Evolutionary conservation across 2,797 vertebrate species (phyloP), one percentile per base, ranked within the genome.

Genomic region (Echiichthys vipera): DNA sequence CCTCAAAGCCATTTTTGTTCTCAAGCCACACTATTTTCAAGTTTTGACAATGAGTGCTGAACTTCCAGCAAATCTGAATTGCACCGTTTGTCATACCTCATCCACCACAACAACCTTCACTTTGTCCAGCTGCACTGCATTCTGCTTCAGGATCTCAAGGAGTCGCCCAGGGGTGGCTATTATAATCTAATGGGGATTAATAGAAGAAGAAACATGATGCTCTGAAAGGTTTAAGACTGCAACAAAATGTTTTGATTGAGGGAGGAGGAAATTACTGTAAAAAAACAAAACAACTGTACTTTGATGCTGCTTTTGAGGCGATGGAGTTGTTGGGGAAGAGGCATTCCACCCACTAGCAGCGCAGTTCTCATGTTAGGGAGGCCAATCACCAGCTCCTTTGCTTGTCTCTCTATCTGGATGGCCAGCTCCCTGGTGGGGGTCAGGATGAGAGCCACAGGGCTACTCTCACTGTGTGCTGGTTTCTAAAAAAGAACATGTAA

Each of bases 111-210:
- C 91, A 50, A 95, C 88, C 84, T 92, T 97, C 74, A 98, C 90
- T 53, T 80, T 74, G 59, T 84, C 49, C 53, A 99, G 93, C 14
- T 91, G 89, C 32, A 97, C 87, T n/a, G 94, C 94, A 68, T 94
- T 95, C 93, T 97, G 97, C 83, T 96, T 98, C 64, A 97, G 76
- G 71, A 99, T 95, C 87, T 99, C 98, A 68, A 97, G 78, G 43
- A 99, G 95, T 82, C 98, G 93, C 59, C 98, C 98, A 17, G 98
- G 98, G 5, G 98, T 99, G 36, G 96, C 98, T 42, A 99, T 97
- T 84, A 97, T 91, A 65, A 99, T 93, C 97, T 99, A 53, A 49
- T 59, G 14, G 15, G 37, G 54, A 56, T 47, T 32, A 71, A 47
- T 0, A 85, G 34, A 58, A 46, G 49, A 43, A 54, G 5, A n/a